These are phyloP conservation scores for Trichosurus vulpecula DNA, from an alignment of 2,797 vertebrate species.

Conservation along the genomic window DNA sequence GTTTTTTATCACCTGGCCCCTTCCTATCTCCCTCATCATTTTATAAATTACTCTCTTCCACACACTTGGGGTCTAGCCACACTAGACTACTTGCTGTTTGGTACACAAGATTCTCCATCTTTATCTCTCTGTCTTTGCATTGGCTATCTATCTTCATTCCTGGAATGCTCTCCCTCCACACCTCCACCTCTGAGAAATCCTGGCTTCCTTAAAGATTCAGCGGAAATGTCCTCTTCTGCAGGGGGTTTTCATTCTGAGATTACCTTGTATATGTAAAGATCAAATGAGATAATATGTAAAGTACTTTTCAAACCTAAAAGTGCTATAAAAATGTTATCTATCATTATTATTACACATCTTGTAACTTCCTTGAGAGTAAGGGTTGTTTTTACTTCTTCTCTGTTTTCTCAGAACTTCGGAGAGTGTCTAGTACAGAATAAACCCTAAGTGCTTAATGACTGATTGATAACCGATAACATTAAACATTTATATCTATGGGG, in stretches of 20 bases:
- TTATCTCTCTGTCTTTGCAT: not conserved
- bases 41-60: not conserved
- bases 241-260: not conserved
- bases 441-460: not conserved
- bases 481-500: slow-evolving; percentile 54
- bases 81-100: not conserved
- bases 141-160: not conserved
- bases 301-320: not conserved
- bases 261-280: not conserved
- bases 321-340: not conserved
- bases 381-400: not conserved
- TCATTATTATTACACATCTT: not conserved
- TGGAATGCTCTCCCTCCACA: not conserved
- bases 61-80: not conserved
- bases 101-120: not conserved
- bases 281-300: not conserved
- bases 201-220: not conserved
- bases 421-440: not conserved
- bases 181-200: not conserved
- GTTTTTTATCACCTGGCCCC: not conserved
- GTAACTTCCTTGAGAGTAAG: not conserved
- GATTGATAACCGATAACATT: not conserved
- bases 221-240: not conserved
- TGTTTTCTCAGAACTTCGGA: not conserved
- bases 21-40: not conserved